phyloP scores from a whole-genome alignment of 2,113 vertebrate genomes.

The Atractosteus spatula region DNA sequence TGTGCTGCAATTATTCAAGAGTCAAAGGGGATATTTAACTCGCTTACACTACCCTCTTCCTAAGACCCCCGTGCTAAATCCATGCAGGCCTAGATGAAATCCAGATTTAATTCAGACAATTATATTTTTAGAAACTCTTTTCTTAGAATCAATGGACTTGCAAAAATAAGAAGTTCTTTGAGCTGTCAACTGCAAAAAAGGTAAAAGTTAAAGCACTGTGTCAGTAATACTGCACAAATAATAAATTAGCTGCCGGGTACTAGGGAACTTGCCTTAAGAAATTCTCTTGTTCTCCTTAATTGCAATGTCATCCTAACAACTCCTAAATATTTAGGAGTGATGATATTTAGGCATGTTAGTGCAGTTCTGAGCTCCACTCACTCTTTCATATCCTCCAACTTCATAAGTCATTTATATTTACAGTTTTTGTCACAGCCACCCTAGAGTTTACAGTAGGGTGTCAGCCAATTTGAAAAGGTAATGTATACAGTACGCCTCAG shows the following conservation, averaged over 20 bases:
- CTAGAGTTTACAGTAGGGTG: not conserved
- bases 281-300: too few relatives aligned
- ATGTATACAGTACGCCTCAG: not conserved
- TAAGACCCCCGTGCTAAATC: not conserved
- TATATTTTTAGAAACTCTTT: not conserved
- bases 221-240: too few relatives aligned
- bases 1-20: constrained; percentile 9
- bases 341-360: not conserved
- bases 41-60: constrained; percentile 17
- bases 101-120: too few relatives aligned
- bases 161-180: not conserved
- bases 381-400: not conserved
- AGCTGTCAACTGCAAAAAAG: too few relatives aligned
- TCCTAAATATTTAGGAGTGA: not conserved
- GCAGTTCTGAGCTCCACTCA: too few relatives aligned
- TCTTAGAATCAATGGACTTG: not conserved
- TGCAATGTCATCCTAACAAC: not conserved
- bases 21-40: too few relatives aligned
- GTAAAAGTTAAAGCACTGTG: not conserved
- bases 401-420: not conserved
- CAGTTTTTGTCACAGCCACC: not conserved
- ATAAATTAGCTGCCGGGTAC: too few relatives aligned
- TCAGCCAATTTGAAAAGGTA: not conserved
- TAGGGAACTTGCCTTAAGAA: too few relatives aligned
- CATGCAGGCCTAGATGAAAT: too few relatives aligned